Percentiles rank a stretch among this genome's conserved stretches.
Conservation (phyloP, 1,140 invertebrate genomes). For the Cecropterus lyciades region DNA sequence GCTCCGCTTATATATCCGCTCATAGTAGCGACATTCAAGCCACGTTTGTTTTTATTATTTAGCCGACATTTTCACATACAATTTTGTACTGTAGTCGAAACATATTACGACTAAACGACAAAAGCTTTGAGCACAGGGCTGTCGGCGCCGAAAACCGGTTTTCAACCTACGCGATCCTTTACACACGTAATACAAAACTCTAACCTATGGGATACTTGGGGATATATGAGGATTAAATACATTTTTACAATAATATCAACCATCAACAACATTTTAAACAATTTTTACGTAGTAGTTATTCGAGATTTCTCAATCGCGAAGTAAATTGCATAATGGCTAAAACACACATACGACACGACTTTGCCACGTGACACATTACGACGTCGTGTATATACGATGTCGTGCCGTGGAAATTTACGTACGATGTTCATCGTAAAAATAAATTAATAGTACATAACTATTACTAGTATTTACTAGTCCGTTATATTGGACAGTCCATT, state of each 20-base stretch:
- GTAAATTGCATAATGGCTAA: no score
- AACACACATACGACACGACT: no score
- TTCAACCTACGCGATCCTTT: not conserved
- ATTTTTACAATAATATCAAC: constrained; percentile 73
- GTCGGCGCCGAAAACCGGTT: constrained; percentile 9
- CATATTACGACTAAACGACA: constrained; percentile 3
- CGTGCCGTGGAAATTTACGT: no score
- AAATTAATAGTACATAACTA: no score
- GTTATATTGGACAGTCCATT: no score
- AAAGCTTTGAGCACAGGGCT: constrained; percentile 7
- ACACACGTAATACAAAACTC: constrained; percentile 37
- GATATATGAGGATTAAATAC: constrained; percentile 68
- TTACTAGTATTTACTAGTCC: no score
- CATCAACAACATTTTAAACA: constrained; percentile 70
- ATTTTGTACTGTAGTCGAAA: constrained; percentile 1
- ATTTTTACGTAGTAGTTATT: constrained; percentile 38
- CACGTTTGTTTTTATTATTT: not conserved
- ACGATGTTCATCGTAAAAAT: no score
- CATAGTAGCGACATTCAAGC: not conserved
- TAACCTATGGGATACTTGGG: constrained; percentile 51
- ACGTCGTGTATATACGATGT: no score
- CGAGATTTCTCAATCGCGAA: no score
- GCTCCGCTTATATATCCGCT: no score
- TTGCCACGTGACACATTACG: no score
- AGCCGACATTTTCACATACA: constrained; percentile 1